Evolutionary conservation across 2,113 vertebrate genomes (phyloP).

Genomic region (Pimephales promelas): DNA sequence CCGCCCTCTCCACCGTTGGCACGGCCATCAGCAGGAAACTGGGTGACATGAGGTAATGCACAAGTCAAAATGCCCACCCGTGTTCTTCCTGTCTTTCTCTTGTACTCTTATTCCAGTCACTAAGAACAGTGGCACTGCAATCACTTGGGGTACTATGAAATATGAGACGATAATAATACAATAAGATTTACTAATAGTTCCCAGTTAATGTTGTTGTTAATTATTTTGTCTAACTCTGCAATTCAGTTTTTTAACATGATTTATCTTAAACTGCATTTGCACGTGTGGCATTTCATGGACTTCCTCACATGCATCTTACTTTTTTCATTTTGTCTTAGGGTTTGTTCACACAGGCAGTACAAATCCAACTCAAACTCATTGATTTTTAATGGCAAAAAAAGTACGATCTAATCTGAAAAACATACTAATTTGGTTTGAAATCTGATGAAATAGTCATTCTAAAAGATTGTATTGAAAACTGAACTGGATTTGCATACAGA

Average conservation of each 20-base stretch:
- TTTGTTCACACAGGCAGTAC: neutral
- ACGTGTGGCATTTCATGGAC: neutral
- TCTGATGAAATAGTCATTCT: neutral
- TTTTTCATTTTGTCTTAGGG: neutral
- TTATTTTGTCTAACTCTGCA: neutral
- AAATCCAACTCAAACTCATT: neutral
- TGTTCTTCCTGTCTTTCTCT: neutral
- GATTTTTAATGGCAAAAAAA: no score
- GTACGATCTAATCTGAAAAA: no score
- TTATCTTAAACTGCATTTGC: neutral
- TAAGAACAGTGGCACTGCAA: neutral
- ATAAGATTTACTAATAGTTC: neutral
- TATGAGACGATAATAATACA: no score
- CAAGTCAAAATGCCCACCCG: neutral
- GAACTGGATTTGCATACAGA: neutral
- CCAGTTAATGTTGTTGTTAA: neutral
- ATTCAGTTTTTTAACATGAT: neutral
- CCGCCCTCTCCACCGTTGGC: conserved; percentile 87
- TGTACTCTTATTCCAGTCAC: neutral
- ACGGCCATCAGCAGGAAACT: conserved; percentile 88
- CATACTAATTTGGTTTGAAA: neutral
- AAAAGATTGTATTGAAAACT: neutral
- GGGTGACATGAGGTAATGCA: conserved; percentile 92
- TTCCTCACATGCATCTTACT: neutral
- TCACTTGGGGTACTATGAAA: neutral